Conservation (phyloP, 1,140 invertebrate species). For the Cylas formicarius region DNA sequence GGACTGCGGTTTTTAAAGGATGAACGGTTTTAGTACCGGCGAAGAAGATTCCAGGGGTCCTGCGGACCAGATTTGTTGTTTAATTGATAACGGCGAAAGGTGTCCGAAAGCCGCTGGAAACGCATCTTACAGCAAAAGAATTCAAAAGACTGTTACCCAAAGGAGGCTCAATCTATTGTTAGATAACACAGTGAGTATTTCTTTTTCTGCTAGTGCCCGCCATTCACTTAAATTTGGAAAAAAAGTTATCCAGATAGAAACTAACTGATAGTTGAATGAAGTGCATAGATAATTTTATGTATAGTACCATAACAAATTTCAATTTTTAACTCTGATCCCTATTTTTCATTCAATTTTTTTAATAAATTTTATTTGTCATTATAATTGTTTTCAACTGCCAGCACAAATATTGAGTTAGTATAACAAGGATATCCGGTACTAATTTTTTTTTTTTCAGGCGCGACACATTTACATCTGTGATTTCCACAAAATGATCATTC, state of each 20-base stretch:
- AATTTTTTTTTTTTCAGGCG: slow-evolving; percentile 56
- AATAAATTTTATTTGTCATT: not conserved
- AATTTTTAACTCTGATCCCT: no score
- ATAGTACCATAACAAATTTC: no score
- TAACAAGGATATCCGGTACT: no score
- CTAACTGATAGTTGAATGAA: no score
- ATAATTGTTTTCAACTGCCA: not conserved
- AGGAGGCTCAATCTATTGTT: slow-evolving; percentile 82
- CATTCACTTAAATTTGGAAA: not conserved
- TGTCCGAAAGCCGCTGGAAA: slow-evolving; percentile 86
- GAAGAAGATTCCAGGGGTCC: slow-evolving; percentile 79
- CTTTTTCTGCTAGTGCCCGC: no score
- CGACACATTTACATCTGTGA: slow-evolving; percentile 96
- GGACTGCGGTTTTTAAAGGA: slow-evolving; percentile 26
- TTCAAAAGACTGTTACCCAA: slow-evolving; percentile 93
- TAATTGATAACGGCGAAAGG: slow-evolving; percentile 81
- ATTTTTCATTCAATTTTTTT: no score
- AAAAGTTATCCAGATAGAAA: no score
- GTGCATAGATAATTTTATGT: no score
- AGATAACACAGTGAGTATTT: slow-evolving; percentile 65
- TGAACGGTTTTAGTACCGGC: slow-evolving; percentile 84
- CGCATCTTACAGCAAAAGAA: slow-evolving; percentile 92
- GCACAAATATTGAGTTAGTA: not conserved
- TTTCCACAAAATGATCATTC: slow-evolving; percentile 90
- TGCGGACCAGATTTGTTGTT: slow-evolving; percentile 86